Percentiles rank a stretch among this genome's conserved stretches.
Evolutionary conservation across 2,888 invertebrate species (phyloP).

Genomic region (Cremastinae sp.): DNA sequence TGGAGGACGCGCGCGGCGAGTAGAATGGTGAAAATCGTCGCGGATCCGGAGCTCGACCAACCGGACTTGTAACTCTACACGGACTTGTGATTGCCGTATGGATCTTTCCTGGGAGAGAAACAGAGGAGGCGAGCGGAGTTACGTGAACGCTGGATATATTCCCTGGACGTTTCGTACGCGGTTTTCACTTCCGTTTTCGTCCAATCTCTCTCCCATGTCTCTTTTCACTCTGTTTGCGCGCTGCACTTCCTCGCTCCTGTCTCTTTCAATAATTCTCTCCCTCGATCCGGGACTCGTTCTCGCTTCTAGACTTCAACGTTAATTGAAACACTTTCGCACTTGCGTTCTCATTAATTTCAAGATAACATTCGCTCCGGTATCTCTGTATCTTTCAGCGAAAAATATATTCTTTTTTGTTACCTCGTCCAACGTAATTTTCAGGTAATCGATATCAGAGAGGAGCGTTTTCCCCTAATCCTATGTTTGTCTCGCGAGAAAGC

Average conservation of each 20-base stretch:
- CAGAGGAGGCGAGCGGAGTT: conserved; percentile 20
- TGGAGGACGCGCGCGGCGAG: conserved; percentile 39
- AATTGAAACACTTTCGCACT: conserved; percentile 45
- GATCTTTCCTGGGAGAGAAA: conserved; percentile 48
- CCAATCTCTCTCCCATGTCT: conserved; percentile 23
- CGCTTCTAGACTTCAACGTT: conserved; percentile 23
- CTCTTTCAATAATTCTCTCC: conserved; percentile 26
- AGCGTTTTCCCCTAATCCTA: conserved; percentile 61
- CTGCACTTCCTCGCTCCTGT: conserved; percentile 22
- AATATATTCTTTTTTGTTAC: too few relatives aligned
- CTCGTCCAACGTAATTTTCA: too few relatives aligned
- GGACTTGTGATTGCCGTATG: conserved; percentile 74
- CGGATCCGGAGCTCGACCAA: conserved; percentile 47
- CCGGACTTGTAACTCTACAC: conserved; percentile 67
- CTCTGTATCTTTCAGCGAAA: too few relatives aligned
- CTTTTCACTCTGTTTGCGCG: conserved; percentile 6
- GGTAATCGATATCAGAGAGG: too few relatives aligned
- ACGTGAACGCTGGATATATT: conserved; percentile 38
- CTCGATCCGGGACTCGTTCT: conserved; percentile 16
- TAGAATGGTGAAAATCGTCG: conserved; percentile 24
- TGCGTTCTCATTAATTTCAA: conserved; percentile 16
- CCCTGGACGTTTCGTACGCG: conserved; percentile 51
- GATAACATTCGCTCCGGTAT: too few relatives aligned
- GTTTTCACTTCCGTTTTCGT: conserved; percentile 52
- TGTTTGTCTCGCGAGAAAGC: conserved; percentile 66